Base-by-base conservation (phyloP, 2,113 vertebrate genomes). In the Indicator maculatus region DNA sequence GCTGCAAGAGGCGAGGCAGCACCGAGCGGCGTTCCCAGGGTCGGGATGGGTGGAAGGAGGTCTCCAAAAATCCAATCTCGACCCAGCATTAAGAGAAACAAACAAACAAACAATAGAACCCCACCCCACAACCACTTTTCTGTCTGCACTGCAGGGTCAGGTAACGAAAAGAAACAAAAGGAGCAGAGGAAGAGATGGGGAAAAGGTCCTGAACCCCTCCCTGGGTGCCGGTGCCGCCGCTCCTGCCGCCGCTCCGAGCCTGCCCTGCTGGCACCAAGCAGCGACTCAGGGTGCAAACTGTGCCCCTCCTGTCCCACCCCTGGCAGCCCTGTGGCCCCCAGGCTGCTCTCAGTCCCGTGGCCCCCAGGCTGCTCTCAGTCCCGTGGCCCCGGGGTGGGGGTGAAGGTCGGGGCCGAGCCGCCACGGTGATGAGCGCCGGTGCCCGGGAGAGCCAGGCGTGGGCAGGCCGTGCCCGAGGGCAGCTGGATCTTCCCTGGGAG, bases 91-190 rank as follows among this genome's bases (percentile, higher is more conserved):
- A 52, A 92, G 89, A 88, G 89, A 53, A 67, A 58, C 44, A 45
- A 45, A 23, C 5, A 50, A 50, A 66, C 17, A 30, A 47, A 18
- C 44, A 45, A 45, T 18, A 18, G 7, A 18, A 45, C 17, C 16
- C 47, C 47, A 19, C 36, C 12, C n/a, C 12, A 24, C 10, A 11
- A 88, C 60, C 65, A 71, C 89, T 77, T 67, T 67, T 84, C 93
- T 92, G 94, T 95, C 94, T 86, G 86, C 91, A 52, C 93, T 45
- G 94, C 91, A 95, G 94, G 94, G 94, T 86, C 89, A 81, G 75
- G 91, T 83, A 95, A 95, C 33, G 1, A 90, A 95, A 92, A 83
- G 69, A 88, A 95, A 93, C 44, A 50, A 76, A 60, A 66, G 70
- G 66, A 67, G 59, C 28, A 53, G 41, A 27, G 74, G 93, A 82